These are phyloP conservation scores for Sylvia atricapilla DNA, from an alignment of 2,113 vertebrate species.

Conservation along the genomic window DNA sequence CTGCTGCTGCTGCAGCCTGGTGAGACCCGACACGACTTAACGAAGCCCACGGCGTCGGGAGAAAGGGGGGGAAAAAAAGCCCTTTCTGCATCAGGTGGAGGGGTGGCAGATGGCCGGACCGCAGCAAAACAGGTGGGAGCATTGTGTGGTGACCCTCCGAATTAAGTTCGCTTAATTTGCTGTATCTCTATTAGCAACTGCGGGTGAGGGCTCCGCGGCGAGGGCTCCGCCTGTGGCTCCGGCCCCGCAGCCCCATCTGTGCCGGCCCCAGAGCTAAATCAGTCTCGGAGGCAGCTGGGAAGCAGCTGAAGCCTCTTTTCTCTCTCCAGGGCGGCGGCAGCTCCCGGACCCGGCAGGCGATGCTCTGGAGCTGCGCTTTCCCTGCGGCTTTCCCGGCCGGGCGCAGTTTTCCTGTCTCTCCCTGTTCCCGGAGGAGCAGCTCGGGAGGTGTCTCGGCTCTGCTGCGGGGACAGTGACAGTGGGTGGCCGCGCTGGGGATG, in stretches of 20 bases:
- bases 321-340: not conserved
- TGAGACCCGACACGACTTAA: not conserved
- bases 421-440: not conserved
- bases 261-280: not conserved
- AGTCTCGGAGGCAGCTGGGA: not conserved
- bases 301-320: conserved; percentile 4
- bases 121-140: conserved; percentile 65
- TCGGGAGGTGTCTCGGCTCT: not conserved
- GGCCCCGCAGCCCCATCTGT: conserved; percentile 64
- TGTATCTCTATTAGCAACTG: conserved; percentile 58
- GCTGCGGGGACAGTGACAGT: accelerated
- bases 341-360: not conserved
- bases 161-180: conserved; percentile 71
- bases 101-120: conserved; percentile 68
- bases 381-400: not conserved
- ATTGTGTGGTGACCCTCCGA: conserved; percentile 61
- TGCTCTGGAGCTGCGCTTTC: not conserved
- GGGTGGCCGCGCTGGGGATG: not conserved
- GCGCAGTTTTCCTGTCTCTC: not conserved
- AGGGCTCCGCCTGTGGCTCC: conserved; percentile 6
- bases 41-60: not conserved
- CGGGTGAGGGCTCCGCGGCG: not conserved
- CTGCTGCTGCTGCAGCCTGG: not conserved
- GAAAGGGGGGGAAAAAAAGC: not conserved
- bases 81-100: conserved; percentile 44